Evolutionary conservation across 2,888 invertebrate species (phyloP).

Genomic region (Danaus chrysippus): DNA sequence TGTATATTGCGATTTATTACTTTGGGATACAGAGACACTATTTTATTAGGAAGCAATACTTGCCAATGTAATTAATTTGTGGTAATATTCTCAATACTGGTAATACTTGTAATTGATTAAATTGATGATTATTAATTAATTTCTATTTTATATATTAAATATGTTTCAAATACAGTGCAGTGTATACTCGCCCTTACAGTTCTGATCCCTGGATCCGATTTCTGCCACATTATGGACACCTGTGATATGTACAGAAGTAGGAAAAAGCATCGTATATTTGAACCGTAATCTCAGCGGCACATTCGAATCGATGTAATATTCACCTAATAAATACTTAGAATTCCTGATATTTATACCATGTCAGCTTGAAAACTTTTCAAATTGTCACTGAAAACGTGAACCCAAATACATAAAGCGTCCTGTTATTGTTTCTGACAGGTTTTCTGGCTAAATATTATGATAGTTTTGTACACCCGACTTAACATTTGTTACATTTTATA

Average conservation of each 20-base stretch:
- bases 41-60: no score
- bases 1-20: no score
- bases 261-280: constrained; percentile 47
- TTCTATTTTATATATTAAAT: no score
- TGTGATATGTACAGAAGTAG: constrained; percentile 58
- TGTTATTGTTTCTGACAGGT: constrained; percentile 38
- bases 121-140: no score
- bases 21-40: no score
- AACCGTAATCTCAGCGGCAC: constrained; percentile 57
- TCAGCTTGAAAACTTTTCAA: constrained; percentile 56
- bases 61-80: no score
- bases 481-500: no score
- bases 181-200: constrained; percentile 14
- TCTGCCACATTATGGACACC: constrained; percentile 68
- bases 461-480: background rate
- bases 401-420: constrained; percentile 51
- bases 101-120: no score
- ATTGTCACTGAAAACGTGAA: constrained; percentile 60
- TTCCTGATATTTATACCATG: constrained; percentile 51
- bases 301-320: constrained; percentile 60
- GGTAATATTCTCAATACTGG: no score
- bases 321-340: constrained; percentile 70
- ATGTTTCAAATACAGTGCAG: background rate
- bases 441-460: constrained; percentile 25
- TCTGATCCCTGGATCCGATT: constrained; percentile 49